Evolutionary conservation across 1,140 invertebrate species (phyloP), one percentile per base, ranked within the genome.

Genomic region (Atopsyche davidsoni): DNA sequence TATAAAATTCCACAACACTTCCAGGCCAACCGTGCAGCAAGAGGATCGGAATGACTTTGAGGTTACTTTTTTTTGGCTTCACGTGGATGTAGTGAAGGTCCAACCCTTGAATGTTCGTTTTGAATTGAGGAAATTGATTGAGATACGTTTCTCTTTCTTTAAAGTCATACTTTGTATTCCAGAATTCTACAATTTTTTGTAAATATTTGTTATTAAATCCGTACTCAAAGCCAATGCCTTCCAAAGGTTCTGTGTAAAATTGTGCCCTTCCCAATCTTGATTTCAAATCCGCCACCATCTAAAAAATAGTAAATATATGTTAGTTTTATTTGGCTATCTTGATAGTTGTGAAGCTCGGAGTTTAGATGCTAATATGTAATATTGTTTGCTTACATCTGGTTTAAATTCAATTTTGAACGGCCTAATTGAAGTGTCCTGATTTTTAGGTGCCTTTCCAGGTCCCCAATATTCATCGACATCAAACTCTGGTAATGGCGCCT

Each of bases 21-120:
- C 92, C 90, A 1, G 92, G 92, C 90, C 90, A 96, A 4, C 91
- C 91, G 60, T 96, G 90, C 2, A 89, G 53, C 1, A 95, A 11
- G 0, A 94, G 59, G n/a, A 92, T 41, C 1, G 87, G 87, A 3
- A 85, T 48, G 2, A 87, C 72, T 76, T 62, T 79, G 4, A 59
- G 55, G 2, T 55, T 46, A 4, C 63, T 50, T 1, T 64, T 61
- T 61, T 67, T 57, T 11, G 69, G 70, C 36, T 64, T 67, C 0
- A 72, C 68, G 60, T 67, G 66, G 21, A 73, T 58, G 49, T 58
- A 73, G 57, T 73, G 70, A 16, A 73, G 64, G 54, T 73, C 68
- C 36, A 73, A 34, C 4, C 75, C 84, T 69, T 76, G 85, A 59
- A 88, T 76, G 24, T 87, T 77, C 0, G 82, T 81, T 45, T 75